A percentile compares a stretch with the other conserved stretches of the same genome.
These are phyloP conservation scores for Cerastis leucographa DNA, from an alignment of 2,888 invertebrate species.

Conservation along the genomic window DNA sequence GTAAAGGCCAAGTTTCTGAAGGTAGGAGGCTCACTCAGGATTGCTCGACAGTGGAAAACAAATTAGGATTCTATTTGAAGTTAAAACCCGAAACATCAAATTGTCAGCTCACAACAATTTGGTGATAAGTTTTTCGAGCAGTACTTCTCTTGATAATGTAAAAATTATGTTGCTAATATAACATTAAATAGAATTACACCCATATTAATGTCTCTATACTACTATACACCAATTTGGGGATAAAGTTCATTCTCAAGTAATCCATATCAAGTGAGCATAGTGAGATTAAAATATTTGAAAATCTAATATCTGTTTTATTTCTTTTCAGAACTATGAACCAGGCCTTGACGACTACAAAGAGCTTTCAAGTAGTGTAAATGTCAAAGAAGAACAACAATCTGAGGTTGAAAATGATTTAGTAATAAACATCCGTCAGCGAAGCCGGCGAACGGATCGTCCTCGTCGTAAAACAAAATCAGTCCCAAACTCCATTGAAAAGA, in stretches of 20 bases:
- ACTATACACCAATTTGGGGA: too few species aligned
- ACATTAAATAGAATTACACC: too few species aligned
- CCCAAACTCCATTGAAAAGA: slow-evolving; percentile 62
- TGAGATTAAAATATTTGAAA: background rate
- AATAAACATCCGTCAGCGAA: slow-evolving; percentile 76
- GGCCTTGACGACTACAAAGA: slow-evolving; percentile 54
- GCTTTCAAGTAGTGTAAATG: slow-evolving; percentile 38
- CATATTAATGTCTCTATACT: too few species aligned
- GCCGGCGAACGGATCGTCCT: slow-evolving; percentile 80
- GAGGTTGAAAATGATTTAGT: slow-evolving; percentile 70
- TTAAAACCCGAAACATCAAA: too few species aligned
- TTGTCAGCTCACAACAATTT: too few species aligned
- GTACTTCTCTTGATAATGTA: too few species aligned
- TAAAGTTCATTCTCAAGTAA: background rate
- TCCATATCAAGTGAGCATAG: background rate
- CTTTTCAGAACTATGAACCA: slow-evolving; percentile 60
- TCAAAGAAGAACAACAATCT: slow-evolving; percentile 77
- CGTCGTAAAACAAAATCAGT: slow-evolving; percentile 65
- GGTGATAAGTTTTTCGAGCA: too few species aligned
- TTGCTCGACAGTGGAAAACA: background rate
- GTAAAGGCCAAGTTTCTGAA: background rate
- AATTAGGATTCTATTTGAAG: background rate
- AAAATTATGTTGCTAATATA: too few species aligned
- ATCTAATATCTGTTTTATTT: slow-evolving; percentile 17
- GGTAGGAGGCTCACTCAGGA: background rate